Percentiles rank a stretch among this genome's conserved stretches.
These are phyloP conservation scores for Chlorodrepanis virens DNA, from an alignment of 2,113 vertebrate species.

Conservation along the genomic window DNA sequence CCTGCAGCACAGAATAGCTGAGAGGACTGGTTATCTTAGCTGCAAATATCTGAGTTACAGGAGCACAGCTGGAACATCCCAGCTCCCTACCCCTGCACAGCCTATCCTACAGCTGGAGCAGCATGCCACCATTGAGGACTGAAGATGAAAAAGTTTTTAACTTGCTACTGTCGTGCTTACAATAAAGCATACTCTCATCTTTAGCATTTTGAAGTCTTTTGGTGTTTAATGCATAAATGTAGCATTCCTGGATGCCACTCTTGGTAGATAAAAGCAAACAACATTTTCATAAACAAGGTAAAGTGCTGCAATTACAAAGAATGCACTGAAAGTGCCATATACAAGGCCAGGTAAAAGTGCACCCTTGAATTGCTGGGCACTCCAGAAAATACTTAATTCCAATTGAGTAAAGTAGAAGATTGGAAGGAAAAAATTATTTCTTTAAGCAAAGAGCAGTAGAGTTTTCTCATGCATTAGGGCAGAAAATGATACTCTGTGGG, in stretches of 20 bases:
- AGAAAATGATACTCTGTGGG: constrained; percentile 44
- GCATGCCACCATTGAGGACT: constrained; percentile 31
- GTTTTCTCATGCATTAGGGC: constrained; percentile 7
- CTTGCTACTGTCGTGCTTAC: constrained; percentile 6
- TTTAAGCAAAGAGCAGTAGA: not conserved
- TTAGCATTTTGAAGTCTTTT: constrained; percentile 3
- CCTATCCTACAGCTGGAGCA: constrained; percentile 45
- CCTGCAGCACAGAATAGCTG: not conserved
- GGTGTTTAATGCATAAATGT: constrained; percentile 3
- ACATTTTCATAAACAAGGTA: constrained; percentile 33
- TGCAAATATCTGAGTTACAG: constrained; percentile 51
- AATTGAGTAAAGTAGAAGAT: constrained; percentile 19
- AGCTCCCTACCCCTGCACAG: not conserved
- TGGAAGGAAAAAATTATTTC: not conserved
- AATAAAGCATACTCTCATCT: not conserved
- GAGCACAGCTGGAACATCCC: constrained; percentile 49
- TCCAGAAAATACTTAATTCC: constrained; percentile 56
- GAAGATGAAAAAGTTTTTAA: constrained; percentile 57
- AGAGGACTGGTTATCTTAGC: constrained; percentile 48
- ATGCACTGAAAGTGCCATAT: not conserved
- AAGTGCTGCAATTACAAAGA: constrained; percentile 8
- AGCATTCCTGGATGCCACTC: not conserved
- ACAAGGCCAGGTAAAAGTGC: not conserved
- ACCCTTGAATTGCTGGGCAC: not conserved
- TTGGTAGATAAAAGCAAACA: constrained; percentile 21